Conservation (phyloP, 2,888 invertebrate genomes). For the Aquatica leii region DNA sequence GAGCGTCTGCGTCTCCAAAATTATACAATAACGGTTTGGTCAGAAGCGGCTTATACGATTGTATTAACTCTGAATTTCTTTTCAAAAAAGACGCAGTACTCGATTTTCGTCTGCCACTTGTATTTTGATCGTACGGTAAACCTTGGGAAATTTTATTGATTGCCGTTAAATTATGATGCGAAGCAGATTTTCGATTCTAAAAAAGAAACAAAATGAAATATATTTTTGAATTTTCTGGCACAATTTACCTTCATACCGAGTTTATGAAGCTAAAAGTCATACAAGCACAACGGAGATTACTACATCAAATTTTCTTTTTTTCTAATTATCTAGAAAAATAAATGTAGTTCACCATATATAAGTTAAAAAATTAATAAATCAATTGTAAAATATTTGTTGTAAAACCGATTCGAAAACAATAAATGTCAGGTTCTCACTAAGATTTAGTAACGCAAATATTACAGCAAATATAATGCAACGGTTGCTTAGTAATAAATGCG, state of each 20-base stretch:
- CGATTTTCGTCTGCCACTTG: constrained; percentile 12
- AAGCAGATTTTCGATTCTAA: constrained; percentile 37
- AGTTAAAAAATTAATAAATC: background rate
- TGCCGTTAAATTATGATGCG: constrained; percentile 26
- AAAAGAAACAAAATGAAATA: constrained; percentile 30
- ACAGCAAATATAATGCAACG: too few species aligned
- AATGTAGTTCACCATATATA: background rate
- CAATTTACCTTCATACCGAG: constrained; percentile 50
- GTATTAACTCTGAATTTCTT: constrained; percentile 41
- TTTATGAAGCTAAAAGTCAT: background rate
- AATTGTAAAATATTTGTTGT: background rate
- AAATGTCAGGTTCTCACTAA: background rate
- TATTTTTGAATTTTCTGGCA: constrained; percentile 25
- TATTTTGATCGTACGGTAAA: background rate
- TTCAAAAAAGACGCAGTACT: constrained; percentile 39
- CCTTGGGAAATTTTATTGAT: constrained; percentile 23
- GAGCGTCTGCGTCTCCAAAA: constrained; percentile 53
- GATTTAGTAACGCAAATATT: too few species aligned
- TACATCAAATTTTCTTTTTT: too few species aligned
- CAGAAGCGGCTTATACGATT: constrained; percentile 42
- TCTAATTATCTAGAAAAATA: background rate
- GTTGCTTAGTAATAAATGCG: too few species aligned
- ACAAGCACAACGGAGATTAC: too few species aligned
- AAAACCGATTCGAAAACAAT: constrained; percentile 3
- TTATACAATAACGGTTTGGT: constrained; percentile 39